Percentiles rank a stretch among this genome's conserved stretches.
Conservation (phyloP, 2,113 vertebrate genomes). For the Nymphicus hollandicus region DNA sequence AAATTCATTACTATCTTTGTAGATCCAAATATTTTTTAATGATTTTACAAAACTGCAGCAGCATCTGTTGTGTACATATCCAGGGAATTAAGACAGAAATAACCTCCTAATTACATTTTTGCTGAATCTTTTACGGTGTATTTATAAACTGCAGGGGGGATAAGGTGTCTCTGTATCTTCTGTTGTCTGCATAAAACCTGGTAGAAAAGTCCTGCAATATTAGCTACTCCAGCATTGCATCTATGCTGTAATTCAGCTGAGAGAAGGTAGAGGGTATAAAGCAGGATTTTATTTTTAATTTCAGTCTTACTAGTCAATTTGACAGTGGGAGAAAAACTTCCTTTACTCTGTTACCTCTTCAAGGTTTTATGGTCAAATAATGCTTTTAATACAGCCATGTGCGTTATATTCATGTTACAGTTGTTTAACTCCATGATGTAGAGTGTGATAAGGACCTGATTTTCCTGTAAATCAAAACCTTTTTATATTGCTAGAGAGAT, state of each 20-base stretch:
- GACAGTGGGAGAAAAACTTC: background rate
- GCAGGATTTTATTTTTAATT: background rate
- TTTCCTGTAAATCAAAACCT: background rate
- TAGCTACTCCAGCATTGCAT: background rate
- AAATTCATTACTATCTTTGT: background rate
- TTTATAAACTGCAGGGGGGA: background rate
- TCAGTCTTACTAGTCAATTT: background rate
- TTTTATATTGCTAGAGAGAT: background rate
- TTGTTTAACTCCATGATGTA: background rate
- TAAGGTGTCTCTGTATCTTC: background rate
- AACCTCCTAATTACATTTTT: background rate
- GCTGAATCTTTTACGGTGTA: background rate
- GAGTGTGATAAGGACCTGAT: background rate
- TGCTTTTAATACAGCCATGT: background rate
- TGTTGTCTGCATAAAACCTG: background rate
- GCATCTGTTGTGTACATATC: background rate
- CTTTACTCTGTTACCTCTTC: background rate
- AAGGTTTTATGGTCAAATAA: background rate
- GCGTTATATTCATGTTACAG: background rate
- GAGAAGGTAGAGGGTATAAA: background rate
- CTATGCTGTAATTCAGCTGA: background rate
- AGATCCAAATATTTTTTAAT: background rate
- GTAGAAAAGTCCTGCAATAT: background rate
- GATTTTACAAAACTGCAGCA: background rate
- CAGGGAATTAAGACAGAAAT: background rate